Percentiles rank a stretch among this genome's conserved stretches.
Evolutionary conservation across 2,888 invertebrate species (phyloP).

Genomic region (Hemicrepidius hirtus): DNA sequence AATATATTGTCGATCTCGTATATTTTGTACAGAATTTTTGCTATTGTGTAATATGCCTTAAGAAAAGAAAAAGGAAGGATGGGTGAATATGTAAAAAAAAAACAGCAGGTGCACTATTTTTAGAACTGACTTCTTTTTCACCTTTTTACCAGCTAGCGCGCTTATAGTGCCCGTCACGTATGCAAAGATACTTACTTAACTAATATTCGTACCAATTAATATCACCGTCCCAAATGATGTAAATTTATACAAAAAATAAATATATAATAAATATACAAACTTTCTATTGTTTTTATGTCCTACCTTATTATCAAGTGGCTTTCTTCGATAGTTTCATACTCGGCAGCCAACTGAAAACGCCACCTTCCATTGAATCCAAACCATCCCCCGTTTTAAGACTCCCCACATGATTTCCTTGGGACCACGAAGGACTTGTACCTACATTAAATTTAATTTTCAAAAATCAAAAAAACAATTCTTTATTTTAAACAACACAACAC

Average conservation of each 20-base stretch:
- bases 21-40: not conserved
- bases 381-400: too few species aligned
- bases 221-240: conserved; percentile 6
- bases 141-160: not conserved
- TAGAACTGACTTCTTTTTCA: not conserved
- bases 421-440: too few species aligned
- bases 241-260: conserved; percentile 15
- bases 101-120: conserved; percentile 6
- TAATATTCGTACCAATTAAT: conserved; percentile 17
- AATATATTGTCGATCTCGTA: conserved; percentile 1
- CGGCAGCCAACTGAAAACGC: too few species aligned
- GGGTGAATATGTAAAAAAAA: not conserved
- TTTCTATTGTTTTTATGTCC: not conserved
- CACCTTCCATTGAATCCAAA: too few species aligned
- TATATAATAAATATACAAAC: conserved; percentile 4
- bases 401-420: too few species aligned
- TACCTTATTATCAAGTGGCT: too few species aligned
- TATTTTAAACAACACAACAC: too few species aligned
- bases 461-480: too few species aligned
- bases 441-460: too few species aligned
- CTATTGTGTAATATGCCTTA: conserved; percentile 13
- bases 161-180: conserved; percentile 5
- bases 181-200: not conserved
- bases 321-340: too few species aligned
- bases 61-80: not conserved